Evolutionary conservation across 2,888 invertebrate species (phyloP).

Genomic region (Ornithoptera priamus): DNA sequence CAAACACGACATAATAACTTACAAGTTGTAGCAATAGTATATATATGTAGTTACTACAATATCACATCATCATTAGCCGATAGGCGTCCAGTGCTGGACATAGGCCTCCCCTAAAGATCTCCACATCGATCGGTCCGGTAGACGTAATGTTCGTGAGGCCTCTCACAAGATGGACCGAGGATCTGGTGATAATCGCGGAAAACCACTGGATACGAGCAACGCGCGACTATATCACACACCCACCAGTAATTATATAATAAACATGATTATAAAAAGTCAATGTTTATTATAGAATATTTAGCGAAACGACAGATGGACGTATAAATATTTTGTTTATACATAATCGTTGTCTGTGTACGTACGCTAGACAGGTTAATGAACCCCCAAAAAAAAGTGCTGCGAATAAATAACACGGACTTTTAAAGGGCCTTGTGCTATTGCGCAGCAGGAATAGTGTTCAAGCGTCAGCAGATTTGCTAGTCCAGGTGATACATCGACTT

Average conservation of each 20-base stretch:
- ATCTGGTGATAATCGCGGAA: too few species aligned
- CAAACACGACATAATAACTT: too few species aligned
- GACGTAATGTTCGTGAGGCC: too few species aligned
- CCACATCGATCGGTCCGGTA: too few species aligned
- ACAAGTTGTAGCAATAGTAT: too few species aligned
- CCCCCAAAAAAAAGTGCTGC: constrained; percentile 43
- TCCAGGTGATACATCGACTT: constrained; percentile 9
- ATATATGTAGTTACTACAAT: too few species aligned
- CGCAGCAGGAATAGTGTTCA: not conserved
- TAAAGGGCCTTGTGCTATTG: constrained; percentile 29
- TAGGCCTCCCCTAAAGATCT: too few species aligned
- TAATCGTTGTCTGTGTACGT: constrained; percentile 41
- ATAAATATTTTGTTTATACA: constrained; percentile 2
- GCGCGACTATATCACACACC: too few species aligned
- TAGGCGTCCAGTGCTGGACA: too few species aligned
- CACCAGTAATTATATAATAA: not conserved
- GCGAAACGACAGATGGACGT: constrained; percentile 2
- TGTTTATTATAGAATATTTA: not conserved
- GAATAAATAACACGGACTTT: constrained; percentile 22
- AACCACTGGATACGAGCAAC: too few species aligned
- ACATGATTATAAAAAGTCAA: not conserved
- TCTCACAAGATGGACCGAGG: too few species aligned
- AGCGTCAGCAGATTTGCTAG: constrained; percentile 12
- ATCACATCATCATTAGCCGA: too few species aligned
- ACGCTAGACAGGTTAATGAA: constrained; percentile 57